phyloP scores from a whole-genome alignment of 2,797 vertebrate species.

The Parambassis ranga region DNA sequence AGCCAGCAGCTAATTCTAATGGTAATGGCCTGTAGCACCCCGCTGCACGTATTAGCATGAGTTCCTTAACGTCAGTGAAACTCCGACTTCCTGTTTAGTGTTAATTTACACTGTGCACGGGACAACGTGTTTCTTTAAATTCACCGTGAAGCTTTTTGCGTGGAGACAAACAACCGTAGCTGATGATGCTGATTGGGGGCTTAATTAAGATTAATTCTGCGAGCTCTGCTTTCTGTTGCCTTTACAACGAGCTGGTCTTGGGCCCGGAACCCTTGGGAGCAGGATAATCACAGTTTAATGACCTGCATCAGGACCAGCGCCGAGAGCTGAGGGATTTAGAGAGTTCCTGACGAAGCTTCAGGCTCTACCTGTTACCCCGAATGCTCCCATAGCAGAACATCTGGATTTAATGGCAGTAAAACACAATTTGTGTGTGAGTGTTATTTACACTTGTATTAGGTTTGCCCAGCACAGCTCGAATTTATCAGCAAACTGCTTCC shows the following conservation, averaged over 20 bases:
- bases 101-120: neutral
- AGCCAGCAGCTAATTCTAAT: constrained; percentile 36
- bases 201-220: constrained; percentile 39
- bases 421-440: constrained; percentile 53
- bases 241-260: constrained; percentile 59
- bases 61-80: neutral
- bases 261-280: constrained; percentile 61
- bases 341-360: constrained; percentile 55
- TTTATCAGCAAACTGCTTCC: constrained; percentile 22
- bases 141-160: constrained; percentile 11
- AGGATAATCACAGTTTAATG: constrained; percentile 72
- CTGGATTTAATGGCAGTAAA: constrained; percentile 76
- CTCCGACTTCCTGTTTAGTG: constrained; percentile 18
- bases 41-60: neutral
- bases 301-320: constrained; percentile 66
- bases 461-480: constrained; percentile 28
- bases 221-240: constrained; percentile 61
- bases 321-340: constrained; percentile 57
- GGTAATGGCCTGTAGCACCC: constrained; percentile 28
- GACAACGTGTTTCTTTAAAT: neutral
- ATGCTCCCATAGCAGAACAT: constrained; percentile 71
- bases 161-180: constrained; percentile 30
- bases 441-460: constrained; percentile 38
- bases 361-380: constrained; percentile 71
- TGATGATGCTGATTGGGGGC: constrained; percentile 46